Evolutionary conservation across 2,797 vertebrate genomes (phyloP), one percentile per base, ranked within the genome.

Genomic region (Cyclopterus lumpus): DNA sequence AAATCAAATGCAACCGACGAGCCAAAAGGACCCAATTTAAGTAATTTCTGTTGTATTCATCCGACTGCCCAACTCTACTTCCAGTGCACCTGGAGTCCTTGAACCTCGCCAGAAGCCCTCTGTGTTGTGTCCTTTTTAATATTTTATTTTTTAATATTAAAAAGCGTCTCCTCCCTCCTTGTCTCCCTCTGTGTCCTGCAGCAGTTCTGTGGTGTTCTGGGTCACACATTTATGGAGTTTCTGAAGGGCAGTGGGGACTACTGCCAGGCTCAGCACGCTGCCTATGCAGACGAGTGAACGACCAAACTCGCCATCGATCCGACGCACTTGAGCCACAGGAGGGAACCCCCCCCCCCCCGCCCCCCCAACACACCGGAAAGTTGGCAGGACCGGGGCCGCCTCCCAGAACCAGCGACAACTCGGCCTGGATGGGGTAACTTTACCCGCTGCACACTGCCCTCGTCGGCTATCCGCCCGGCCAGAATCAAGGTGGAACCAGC

Each of bases 181-280:
- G 20, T 38, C 44, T 11, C 38, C 44, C 22, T 85, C 22, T 85
- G 78, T 90, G 72, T 80, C 86, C 85, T 86, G 92, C 97, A 99
- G 98, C 98, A 99, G 97, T 99, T 99, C 97, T 97, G 98, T 99
- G 98, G 98, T 99, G 98, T 99, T 99, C 97, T 99, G 93, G 98
- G 98, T 99, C 97, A 97, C 97, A 99, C 98, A 99, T 99, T 99
- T 99, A 99, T 99, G 98, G 98, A 99, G 98, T 99, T 99, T 99
- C 97, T 99, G 97, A 99, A 99, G 97, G 98, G 97, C 97, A 99
- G 98, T 97, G 98, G 98, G 95, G 98, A 99, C 95, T 99, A 99
- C 97, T 99, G 98, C 97, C 98, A 99, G 98, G 97, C 98, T 95
- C 98, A 99, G 98, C 98, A 99, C 97, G 92, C 95, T 87, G 95